These are phyloP conservation scores for Camelus bactrianus DNA, from an alignment of 2,113 vertebrate genomes.

Conservation along the genomic window DNA sequence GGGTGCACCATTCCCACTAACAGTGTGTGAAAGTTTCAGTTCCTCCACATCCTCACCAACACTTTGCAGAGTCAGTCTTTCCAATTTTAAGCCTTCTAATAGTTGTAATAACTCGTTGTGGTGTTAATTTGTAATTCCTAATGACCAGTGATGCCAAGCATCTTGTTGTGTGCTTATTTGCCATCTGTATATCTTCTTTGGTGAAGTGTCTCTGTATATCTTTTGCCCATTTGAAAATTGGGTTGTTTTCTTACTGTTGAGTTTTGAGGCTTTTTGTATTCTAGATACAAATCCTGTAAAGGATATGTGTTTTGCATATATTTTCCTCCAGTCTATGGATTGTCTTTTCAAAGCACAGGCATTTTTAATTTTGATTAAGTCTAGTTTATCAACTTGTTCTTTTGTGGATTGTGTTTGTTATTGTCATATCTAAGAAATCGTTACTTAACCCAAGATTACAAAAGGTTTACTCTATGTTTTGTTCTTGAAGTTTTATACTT, in stretches of 20 bases:
- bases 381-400: background rate
- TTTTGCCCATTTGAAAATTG: background rate
- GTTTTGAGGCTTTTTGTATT: background rate
- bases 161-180: background rate
- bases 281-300: background rate
- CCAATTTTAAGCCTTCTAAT: background rate
- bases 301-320: conserved; percentile 31
- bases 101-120: background rate
- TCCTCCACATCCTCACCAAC: background rate
- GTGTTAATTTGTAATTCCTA: background rate
- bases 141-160: background rate
- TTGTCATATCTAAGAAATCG: conserved; percentile 17
- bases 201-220: background rate
- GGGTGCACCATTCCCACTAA: background rate
- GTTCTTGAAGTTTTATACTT: background rate
- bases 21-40: background rate
- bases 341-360: conserved; percentile 11
- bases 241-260: background rate
- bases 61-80: background rate
- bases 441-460: background rate
- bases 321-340: background rate
- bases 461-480: conserved; percentile 12
- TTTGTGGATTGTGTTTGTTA: background rate
- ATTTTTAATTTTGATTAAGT: conserved; percentile 56
- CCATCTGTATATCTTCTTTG: background rate